Evolutionary conservation across 2,888 invertebrate genomes (phyloP), one percentile per base, ranked within the genome.

Genomic region (Neuroscelio doddi): DNA sequence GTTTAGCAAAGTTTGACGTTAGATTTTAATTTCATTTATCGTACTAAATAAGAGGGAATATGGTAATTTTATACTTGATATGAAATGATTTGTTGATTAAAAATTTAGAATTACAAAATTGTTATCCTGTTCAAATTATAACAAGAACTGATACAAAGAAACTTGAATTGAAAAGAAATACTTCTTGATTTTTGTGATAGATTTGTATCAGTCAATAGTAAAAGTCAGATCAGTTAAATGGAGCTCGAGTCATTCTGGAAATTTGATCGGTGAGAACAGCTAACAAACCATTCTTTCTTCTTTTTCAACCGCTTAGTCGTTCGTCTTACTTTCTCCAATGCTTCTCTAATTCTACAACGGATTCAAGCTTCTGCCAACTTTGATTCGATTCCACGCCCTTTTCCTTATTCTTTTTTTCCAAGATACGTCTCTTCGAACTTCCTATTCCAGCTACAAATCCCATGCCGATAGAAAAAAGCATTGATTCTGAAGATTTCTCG

Each of bases 201-300:
- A n/a, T n/a, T n/a, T n/a, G n/a, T n/a, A n/a, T n/a, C n/a, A n/a
- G n/a, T n/a, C n/a, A n/a, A n/a, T n/a, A n/a, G n/a, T n/a, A n/a
- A n/a, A n/a, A n/a, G n/a, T n/a, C n/a, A n/a, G n/a, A n/a, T n/a
- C n/a, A n/a, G n/a, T n/a, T n/a, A n/a, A n/a, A n/a, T n/a, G n/a
- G n/a, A n/a, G n/a, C n/a, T n/a, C n/a, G n/a, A 53, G 56, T 61
- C 73, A 78, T 79, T 79, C 73, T 74, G 68, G 73, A 79, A 80
- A 80, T 79, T 80, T 78, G 80, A 79, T 79, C 78, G 76, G 72
- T 70, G 74, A n/a, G 76, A 78, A 77, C 72, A 77, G 76, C 68
- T 70, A 74, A 70, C 69, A 71, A 73, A 57, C 65, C 72, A 70
- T 77, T n/a, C n/a, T 72, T 70, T 70, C 75, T 52, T 64, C 64